Evolutionary conservation across 2,888 invertebrate species (phyloP), one percentile per base, ranked within the genome.

Genomic region (Petrophora chlorosata): DNA sequence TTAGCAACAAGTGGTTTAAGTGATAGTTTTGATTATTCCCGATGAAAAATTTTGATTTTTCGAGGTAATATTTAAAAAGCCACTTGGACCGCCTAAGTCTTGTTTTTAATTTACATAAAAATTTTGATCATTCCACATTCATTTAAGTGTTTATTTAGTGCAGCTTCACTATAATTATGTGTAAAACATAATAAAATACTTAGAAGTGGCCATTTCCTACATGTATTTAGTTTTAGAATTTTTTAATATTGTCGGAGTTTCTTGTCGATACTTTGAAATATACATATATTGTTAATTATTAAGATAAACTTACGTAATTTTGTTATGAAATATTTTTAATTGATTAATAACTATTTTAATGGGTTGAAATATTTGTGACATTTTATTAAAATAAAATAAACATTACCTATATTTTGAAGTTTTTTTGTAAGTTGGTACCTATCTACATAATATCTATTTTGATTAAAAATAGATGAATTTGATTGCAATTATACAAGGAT

Each of bases 51-150:
- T n/a, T n/a, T n/a, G n/a, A n/a, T n/a, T n/a, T n/a, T n/a, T n/a
- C n/a, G n/a, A n/a, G n/a, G n/a, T n/a, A n/a, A n/a, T n/a, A 34
- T 22, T 2, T 7, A 33, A 13, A 17, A 8, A 13, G 13, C 13
- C 34, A 34, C 17, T 13, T 34, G 0, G 8, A 29, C 16, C 33
- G 5, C 13, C 13, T 30, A 7, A 19, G 13, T 7, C 14, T 29
- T 7, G 5, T 32, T 33, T 8, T 33, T 15, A 29, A 10, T 32
- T 33, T 10, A 33, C 12, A 10, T 8, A 12, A 15, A 40, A 8
- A 23, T 16, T 9, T 29, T 19, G 5, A 48, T 48, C 65, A 65
- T 73, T 71, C 70, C 67, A 67, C 45, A 56, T 53, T 53, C 48
- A 53, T 56, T 57, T 38, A 59, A 52, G 42, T 60, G 52, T 54